Evolutionary conservation across 1,140 invertebrate genomes (phyloP), one percentile per base, ranked within the genome.

Genomic region (Steinernema khuongi): DNA sequence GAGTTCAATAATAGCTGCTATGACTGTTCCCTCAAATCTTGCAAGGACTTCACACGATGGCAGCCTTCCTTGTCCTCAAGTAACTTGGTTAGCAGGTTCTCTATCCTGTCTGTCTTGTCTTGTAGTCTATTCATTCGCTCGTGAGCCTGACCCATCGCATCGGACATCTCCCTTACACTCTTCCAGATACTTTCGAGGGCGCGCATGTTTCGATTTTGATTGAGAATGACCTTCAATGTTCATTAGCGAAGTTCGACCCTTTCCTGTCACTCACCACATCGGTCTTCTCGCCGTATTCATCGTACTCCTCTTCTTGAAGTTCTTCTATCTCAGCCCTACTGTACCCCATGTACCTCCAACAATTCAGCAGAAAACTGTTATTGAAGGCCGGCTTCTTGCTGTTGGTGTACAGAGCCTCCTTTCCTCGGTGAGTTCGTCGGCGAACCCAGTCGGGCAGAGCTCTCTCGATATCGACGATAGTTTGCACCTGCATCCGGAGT

Each of bases 401-500:
- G 2, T 17, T 22, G 2, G 4, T 4, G 22, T 60, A 60, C 7
- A 60, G 50, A 22, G 26, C 26, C 50, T 60, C 50, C 19, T 60
- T 60, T 7, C 50, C 50, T 2, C 22, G 11, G 22, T 60, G 50
- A 14, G 11, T 22, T 7, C 4, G 22, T 2, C 50, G 11, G 4
- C 50, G 50, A 22, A 60, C 7, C 11, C 11, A 60, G 19, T 60
- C 50, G 11, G 50, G 50, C 7, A 60, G 50, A 2, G 50, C 50
- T 7, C 50, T 7, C 19, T 60, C 50, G 26, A 60, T 60, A 26
- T 60, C 50, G 26, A 60, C 14, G 26, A 60, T 60, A 14, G 50
- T 60, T 60, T 60, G 14, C 4, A 88, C 88, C 82, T 88, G 88
- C 88, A 89, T 88, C 36, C 87, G 88, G 70, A 88, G 82, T 71